phyloP scores from a whole-genome alignment of 2,113 vertebrate species.

The Psittacus erithacus region DNA sequence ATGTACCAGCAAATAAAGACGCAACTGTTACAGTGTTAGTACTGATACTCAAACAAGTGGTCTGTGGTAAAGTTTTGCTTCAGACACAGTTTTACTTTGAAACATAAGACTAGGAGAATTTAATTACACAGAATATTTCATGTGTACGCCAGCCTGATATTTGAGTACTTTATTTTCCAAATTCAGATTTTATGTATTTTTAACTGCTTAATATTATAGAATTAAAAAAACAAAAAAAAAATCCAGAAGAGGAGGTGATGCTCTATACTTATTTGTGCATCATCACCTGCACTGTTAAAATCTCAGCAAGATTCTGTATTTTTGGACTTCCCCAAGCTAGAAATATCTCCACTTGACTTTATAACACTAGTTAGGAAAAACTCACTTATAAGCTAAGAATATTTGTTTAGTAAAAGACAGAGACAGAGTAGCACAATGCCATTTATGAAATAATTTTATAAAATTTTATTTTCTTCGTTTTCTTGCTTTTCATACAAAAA shows the following conservation, averaged over 20 bases:
- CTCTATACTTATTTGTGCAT: neutral
- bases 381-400: neutral
- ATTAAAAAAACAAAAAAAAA: neutral
- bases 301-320: neutral
- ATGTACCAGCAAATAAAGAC: neutral
- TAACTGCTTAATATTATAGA: neutral
- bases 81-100: neutral
- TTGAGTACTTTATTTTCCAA: neutral
- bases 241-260: neutral
- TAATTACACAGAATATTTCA: neutral
- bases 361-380: neutral
- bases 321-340: neutral
- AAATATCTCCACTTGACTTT: constrained; percentile 1
- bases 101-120: neutral
- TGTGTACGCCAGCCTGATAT: neutral
- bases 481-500: neutral
- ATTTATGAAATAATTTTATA: neutral
- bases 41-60: neutral
- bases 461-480: neutral
- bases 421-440: neutral
- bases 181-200: neutral
- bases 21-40: neutral
- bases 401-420: neutral
- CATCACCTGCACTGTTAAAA: neutral
- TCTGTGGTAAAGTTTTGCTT: neutral